Base-by-base conservation (phyloP, 2,888 invertebrate species). In the Sabellastarte sp. region DNA sequence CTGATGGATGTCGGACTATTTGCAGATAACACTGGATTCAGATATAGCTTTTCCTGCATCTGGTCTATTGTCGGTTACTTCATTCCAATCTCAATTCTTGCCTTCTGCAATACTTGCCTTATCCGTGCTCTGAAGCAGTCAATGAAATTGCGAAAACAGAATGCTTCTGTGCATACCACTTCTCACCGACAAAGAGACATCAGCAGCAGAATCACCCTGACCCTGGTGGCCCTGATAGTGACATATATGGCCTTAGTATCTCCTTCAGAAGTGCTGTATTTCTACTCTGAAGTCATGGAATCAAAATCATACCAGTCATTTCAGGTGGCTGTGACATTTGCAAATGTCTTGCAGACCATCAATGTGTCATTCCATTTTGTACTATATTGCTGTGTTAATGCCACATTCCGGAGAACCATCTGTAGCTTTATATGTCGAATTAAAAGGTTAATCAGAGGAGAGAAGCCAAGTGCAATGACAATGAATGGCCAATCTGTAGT, bases 181-280 rank as follows among this genome's bases (percentile, higher is more conserved):
- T 5, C 50, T 10, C 28, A 4, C 5, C 10, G 5, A 3, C n/a
- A n/a, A n/a, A 41, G 63, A 3, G 59, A 63, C 24, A 55, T 26
- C 10, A 63, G 57, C 41, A 32, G 41, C n/a, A 56, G 63, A 28
- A 79, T 81, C 1, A 81, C 81, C 1, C 76, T 78, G 30, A 80
- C 81, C 0, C 68, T 81, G n/a, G 76, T 81, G 20, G 76, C 77
- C 0, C 76, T 80, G 20, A 75, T 81, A 20, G 70, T 80, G 4
- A 68, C 80, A 57, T 81, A 80, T 64, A 72, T 81, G 0, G 70
- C 79, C 41, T 70, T 81, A 10, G 79, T 80, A 4, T 80, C 78
- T 1, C 81, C 81, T 1, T 78, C 78, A 31, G 80, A 81, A 67
- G 70, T 81, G 10, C 64, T 80, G 26, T 78, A 80, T 62, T 80